Conservation (phyloP, 2,888 invertebrate species). For the Drosophila ustulata region DNA sequence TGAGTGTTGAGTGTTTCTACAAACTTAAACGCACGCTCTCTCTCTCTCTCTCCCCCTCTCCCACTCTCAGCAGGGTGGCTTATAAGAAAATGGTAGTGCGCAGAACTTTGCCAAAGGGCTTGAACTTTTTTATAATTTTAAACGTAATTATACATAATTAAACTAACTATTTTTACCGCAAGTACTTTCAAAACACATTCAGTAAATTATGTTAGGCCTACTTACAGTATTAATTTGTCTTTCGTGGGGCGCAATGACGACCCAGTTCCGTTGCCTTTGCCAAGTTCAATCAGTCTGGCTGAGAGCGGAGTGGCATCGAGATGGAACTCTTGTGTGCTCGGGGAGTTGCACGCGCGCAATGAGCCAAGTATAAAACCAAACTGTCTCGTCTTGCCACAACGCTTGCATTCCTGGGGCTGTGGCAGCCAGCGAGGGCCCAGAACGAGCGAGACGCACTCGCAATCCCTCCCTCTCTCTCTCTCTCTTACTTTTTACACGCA, state of each 20-base stretch:
- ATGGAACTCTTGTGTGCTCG: conserved; percentile 36
- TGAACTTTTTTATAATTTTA: background rate
- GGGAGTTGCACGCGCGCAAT: conserved; percentile 75
- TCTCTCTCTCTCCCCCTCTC: background rate
- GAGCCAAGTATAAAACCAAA: conserved; percentile 80
- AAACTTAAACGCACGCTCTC: background rate
- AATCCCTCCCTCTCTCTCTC: conserved; percentile 23
- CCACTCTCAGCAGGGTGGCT: conserved; percentile 12
- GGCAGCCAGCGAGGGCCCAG: conserved; percentile 56
- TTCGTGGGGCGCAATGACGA: background rate
- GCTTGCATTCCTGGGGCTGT: conserved; percentile 69
- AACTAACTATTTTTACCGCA: background rate
- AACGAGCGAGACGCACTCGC: conserved; percentile 27
- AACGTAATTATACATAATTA: background rate
- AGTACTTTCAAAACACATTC: background rate
- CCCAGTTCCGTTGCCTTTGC: conserved; percentile 24
- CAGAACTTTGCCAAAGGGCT: background rate
- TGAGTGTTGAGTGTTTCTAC: conserved; percentile 2
- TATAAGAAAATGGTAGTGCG: conserved; percentile 25
- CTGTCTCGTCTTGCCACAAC: conserved; percentile 68
- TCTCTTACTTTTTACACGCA: conserved; percentile 31
- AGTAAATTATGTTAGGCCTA: background rate
- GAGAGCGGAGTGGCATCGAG: conserved; percentile 10
- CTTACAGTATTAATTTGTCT: background rate
- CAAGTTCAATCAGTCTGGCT: conserved; percentile 28